These are phyloP conservation scores for Esperia sulphurella DNA, from an alignment of 2,888 invertebrate species.

Conservation along the genomic window DNA sequence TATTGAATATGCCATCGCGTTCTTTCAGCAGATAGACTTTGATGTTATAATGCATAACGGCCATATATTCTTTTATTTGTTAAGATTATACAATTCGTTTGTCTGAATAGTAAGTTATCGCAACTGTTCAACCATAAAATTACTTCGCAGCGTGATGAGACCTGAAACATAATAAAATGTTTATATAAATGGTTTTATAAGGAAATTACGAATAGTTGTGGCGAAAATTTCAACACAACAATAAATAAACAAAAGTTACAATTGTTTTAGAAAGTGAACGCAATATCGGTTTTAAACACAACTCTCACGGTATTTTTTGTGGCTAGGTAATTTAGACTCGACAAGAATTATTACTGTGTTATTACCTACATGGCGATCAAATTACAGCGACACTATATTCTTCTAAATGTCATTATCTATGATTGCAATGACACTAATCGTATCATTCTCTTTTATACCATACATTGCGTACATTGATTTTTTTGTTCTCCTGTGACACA, in stretches of 20 bases:
- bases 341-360: constrained; percentile 29
- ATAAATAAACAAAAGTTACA: constrained; percentile 24
- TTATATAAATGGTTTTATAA: neutral
- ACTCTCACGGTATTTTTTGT: constrained; percentile 43
- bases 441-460: constrained; percentile 32
- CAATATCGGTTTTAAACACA: constrained; percentile 26
- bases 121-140: constrained; percentile 41
- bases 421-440: constrained; percentile 60
- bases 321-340: constrained; percentile 31
- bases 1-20: too few relatives aligned
- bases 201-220: constrained; percentile 11
- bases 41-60: too few relatives aligned
- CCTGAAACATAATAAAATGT: constrained; percentile 15
- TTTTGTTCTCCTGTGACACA: constrained; percentile 31
- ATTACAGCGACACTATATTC: constrained; percentile 41
- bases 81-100: neutral
- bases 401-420: constrained; percentile 40
- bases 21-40: too few relatives aligned
- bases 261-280: constrained; percentile 47
- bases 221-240: constrained; percentile 20
- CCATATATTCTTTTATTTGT: too few relatives aligned
- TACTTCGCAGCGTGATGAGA: constrained; percentile 26
- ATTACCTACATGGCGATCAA: constrained; percentile 32
- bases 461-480: constrained; percentile 44
- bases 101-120: constrained; percentile 16